Conservation (phyloP, 1,140 invertebrate species). For the Drosophila tristis region DNA sequence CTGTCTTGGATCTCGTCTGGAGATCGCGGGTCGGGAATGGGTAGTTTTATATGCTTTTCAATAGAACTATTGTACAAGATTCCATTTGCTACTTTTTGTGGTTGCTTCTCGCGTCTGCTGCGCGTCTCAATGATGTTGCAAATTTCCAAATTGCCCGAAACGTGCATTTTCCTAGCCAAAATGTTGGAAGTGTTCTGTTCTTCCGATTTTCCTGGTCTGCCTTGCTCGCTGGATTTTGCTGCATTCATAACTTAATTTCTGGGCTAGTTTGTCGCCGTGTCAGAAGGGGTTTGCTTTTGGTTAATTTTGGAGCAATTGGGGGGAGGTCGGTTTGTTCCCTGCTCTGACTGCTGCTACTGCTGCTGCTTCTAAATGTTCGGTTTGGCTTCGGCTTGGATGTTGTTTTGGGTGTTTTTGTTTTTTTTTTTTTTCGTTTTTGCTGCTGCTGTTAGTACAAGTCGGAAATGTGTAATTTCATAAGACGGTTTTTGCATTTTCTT, state of each 20-base stretch:
- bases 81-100: slow-evolving; percentile 77
- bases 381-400: slow-evolving; percentile 68
- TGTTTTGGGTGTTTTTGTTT: slow-evolving; percentile 33
- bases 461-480: slow-evolving; percentile 83
- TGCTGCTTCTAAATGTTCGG: slow-evolving; percentile 46
- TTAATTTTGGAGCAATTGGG: background rate
- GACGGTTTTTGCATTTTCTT: slow-evolving; percentile 74
- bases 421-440: background rate
- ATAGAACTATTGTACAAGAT: slow-evolving; percentile 83
- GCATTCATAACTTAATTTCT: slow-evolving; percentile 64
- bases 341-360: slow-evolving; percentile 34
- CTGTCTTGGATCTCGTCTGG: slow-evolving; percentile 8
- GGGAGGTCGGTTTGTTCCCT: background rate
- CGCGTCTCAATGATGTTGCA: slow-evolving; percentile 73
- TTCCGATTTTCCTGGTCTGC: slow-evolving; percentile 4
- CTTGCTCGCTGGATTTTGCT: slow-evolving; percentile 18
- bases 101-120: slow-evolving; percentile 52
- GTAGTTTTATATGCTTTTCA: slow-evolving; percentile 59
- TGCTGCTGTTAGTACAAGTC: slow-evolving; percentile 70
- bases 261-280: slow-evolving; percentile 22
- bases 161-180: slow-evolving; percentile 48
- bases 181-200: slow-evolving; percentile 24
- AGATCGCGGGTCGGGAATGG: slow-evolving; percentile 28
- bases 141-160: slow-evolving; percentile 78
- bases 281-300: background rate